Base-by-base conservation (phyloP, 2,113 vertebrate species). In the Phrynocephalus versicolor region DNA sequence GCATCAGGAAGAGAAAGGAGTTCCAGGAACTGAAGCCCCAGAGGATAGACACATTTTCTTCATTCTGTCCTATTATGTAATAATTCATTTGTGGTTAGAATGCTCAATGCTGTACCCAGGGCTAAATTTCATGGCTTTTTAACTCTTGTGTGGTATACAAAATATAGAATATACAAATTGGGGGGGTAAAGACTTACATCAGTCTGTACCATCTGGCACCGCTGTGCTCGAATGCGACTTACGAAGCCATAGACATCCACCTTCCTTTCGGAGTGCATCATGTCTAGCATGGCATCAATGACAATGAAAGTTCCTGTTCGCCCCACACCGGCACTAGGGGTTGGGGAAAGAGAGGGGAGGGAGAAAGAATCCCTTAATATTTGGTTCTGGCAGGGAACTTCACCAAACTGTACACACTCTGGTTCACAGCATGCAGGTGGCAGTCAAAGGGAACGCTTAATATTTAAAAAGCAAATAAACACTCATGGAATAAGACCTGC, bases 161-260 rank as follows among this genome's bases (percentile, higher is more conserved):
- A 27, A 27, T 65, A 8, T 19, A 62, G 18, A 62, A 62, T 62
- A 62, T 10, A 65, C 21, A 65, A 25, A 27, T 10, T 10, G 8
- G 7, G 25, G n/a, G 3, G 84, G 14, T 1, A 2, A 62, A 2
- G 51, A 97, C 98, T 97, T 87, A 99, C 98, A 45, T 99, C 99
- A 3, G 98, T 99, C 93, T 99, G 99, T 85, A 99, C 98, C 99
- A 99, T 99, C 96, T 99, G 99, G 95, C 98, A 99, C 93, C 99
- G 98, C 93, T 99, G 99, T 27, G 98, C 99, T 83, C 99, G 94
- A 94, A 99, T 99, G 25, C 98, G 96, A 84, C 98, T 98, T 82
- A 99, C 98, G 3, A 99, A 99, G 77, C 99, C 98, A 16, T 98
- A 99, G 21, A 99, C 98, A 0, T 99, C 98, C 90, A 99, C 99